Conservation (phyloP, 1,140 invertebrate genomes). For the Cydia pomonella region DNA sequence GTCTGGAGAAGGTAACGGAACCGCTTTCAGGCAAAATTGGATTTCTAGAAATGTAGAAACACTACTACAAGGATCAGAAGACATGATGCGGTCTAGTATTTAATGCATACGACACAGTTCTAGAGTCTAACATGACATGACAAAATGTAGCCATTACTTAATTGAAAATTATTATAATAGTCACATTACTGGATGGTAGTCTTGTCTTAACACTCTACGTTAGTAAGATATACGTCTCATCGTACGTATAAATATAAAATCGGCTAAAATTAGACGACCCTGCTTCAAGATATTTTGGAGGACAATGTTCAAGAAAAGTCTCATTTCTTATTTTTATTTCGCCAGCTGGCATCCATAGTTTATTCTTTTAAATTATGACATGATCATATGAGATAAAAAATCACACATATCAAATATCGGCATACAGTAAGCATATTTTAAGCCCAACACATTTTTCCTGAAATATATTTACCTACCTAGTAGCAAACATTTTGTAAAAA, state of each 20-base stretch:
- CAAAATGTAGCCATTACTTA: not conserved
- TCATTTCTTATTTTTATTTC: slow-evolving; percentile 40
- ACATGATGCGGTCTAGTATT: too few relatives aligned
- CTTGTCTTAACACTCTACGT: slow-evolving; percentile 7
- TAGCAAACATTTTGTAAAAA: not conserved
- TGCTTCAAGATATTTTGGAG: slow-evolving; percentile 39
- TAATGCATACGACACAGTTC: too few relatives aligned
- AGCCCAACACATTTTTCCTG: not conserved
- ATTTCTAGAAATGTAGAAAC: too few relatives aligned
- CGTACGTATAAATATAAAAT: slow-evolving; percentile 6
- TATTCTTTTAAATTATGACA: slow-evolving; percentile 16
- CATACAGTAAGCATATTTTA: not conserved
- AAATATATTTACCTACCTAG: not conserved
- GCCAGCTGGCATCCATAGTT: slow-evolving; percentile 33
- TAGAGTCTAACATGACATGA: too few relatives aligned
- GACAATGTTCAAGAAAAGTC: slow-evolving; percentile 42
- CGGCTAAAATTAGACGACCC: slow-evolving; percentile 43
- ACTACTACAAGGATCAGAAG: too few relatives aligned
- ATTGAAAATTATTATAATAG: not conserved
- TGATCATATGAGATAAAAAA: not conserved
- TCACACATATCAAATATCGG: not conserved
- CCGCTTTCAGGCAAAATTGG: too few relatives aligned
- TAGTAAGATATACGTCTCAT: slow-evolving; percentile 8
- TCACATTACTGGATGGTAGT: not conserved
- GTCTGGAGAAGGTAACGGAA: too few relatives aligned